Conservation (phyloP, 2,888 invertebrate species). For the Linyphia triangularis region DNA sequence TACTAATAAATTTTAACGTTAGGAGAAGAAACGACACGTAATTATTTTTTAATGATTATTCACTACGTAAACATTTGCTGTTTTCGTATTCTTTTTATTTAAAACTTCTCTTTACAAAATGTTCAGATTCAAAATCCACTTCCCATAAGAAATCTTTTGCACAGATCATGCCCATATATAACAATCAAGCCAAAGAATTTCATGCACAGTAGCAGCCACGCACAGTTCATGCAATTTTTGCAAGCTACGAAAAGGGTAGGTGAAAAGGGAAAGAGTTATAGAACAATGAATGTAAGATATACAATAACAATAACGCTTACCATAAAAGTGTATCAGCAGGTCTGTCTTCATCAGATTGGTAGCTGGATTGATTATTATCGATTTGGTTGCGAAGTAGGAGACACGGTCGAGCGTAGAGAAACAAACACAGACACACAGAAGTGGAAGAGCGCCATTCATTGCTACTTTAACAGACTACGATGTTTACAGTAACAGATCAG, state of each 20-base stretch:
- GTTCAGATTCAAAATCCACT: not conserved
- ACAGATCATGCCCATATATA: conserved; percentile 27
- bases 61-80: no score
- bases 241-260: not conserved
- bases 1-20: no score
- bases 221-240: conserved; percentile 29
- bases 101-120: no score
- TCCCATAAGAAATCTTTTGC: not conserved
- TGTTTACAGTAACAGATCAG: conserved; percentile 50
- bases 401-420: conserved; percentile 47
- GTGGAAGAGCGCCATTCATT: conserved; percentile 70
- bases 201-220: conserved; percentile 16
- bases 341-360: not conserved
- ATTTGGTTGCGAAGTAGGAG: conserved; percentile 42
- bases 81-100: no score
- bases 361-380: conserved; percentile 16
- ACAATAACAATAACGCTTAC: conserved; percentile 42
- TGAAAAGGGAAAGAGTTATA: not conserved
- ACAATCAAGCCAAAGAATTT: conserved; percentile 33
- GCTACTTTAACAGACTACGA: conserved; percentile 68
- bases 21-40: no score
- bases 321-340: not conserved
- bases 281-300: not conserved
- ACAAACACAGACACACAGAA: conserved; percentile 69
- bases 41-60: no score